Evolutionary conservation across 1,140 invertebrate species (phyloP).

Genomic region (Hormaphis cornu): DNA sequence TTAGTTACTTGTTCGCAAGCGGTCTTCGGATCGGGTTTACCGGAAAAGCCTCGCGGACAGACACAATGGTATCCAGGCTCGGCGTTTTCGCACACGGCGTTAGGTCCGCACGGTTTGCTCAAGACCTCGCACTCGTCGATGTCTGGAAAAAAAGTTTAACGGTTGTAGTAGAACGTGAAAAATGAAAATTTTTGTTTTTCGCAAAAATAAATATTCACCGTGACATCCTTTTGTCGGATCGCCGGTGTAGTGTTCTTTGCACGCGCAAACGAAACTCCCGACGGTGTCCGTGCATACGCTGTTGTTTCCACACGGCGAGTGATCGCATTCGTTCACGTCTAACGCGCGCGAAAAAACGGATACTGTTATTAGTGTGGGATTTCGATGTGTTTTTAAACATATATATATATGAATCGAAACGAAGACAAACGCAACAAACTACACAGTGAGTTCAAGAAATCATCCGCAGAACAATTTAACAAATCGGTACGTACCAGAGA

Average conservation of each 20-base stretch:
- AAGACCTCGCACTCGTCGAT: conserved; percentile 79
- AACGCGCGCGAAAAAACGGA: conserved; percentile 34
- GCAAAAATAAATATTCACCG: conserved; percentile 43
- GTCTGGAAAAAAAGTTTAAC: conserved; percentile 48
- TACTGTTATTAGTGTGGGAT: neutral
- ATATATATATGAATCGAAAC: no score
- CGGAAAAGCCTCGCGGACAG: conserved; percentile 79
- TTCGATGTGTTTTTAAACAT: no score
- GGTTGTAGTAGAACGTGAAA: neutral
- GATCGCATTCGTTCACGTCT: conserved; percentile 84
- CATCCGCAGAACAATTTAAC: neutral
- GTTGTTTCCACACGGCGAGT: conserved; percentile 73
- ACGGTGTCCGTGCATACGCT: conserved; percentile 76
- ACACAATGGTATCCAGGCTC: conserved; percentile 76
- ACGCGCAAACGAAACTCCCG: conserved; percentile 74
- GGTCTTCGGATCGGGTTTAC: conserved; percentile 67
- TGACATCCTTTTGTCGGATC: conserved; percentile 71
- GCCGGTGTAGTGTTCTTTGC: conserved; percentile 72
- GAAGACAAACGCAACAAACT: neutral
- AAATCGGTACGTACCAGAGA: conserved; percentile 13
- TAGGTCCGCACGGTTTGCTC: conserved; percentile 71
- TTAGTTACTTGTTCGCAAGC: conserved; percentile 69
- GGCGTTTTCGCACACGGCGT: conserved; percentile 80
- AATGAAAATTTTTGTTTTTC: neutral
- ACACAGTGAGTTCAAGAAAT: conserved; percentile 16